A percentile compares a stretch with the other conserved stretches of the same genome.
Evolutionary conservation across 2,888 invertebrate genomes (phyloP).

Genomic region (Brachylomia viminalis): DNA sequence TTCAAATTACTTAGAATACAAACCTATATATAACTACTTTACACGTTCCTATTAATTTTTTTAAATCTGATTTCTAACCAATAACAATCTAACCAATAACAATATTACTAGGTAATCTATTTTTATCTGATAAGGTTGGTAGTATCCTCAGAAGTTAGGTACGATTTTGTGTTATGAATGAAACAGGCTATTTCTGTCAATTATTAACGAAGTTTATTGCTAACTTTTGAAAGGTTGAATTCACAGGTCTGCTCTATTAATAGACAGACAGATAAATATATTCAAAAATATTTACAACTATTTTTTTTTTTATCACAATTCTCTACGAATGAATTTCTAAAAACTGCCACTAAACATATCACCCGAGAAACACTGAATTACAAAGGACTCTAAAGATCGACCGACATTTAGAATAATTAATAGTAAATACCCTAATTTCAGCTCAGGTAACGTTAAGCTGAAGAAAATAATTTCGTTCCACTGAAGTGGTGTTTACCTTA

Average conservation of each 20-base stretch:
- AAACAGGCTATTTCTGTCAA: background rate
- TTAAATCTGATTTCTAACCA: background rate
- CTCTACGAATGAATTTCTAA: slow-evolving; percentile 12
- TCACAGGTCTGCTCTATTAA: background rate
- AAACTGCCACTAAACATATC: slow-evolving; percentile 20
- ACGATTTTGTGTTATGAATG: background rate
- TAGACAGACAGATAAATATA: background rate
- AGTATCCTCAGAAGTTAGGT: background rate
- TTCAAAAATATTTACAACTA: slow-evolving; percentile 12
- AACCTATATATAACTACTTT: slow-evolving; percentile 49
- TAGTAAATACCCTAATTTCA: slow-evolving; percentile 66
- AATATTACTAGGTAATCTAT: too few species aligned
- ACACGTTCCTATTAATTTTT: background rate
- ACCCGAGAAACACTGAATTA: slow-evolving; percentile 40
- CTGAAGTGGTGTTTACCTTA: slow-evolving; percentile 61
- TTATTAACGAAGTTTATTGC: slow-evolving; percentile 19
- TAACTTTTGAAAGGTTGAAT: background rate
- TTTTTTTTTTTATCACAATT: background rate
- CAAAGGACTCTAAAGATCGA: slow-evolving; percentile 61
- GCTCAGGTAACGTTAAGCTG: slow-evolving; percentile 57
- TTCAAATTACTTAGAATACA: slow-evolving; percentile 64
- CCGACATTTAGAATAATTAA: slow-evolving; percentile 65
- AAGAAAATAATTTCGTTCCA: slow-evolving; percentile 65
- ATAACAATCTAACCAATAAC: too few species aligned
- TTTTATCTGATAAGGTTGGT: too few species aligned